phyloP scores from a whole-genome alignment of 2,888 invertebrate species.

The Meteorus colon region DNA sequence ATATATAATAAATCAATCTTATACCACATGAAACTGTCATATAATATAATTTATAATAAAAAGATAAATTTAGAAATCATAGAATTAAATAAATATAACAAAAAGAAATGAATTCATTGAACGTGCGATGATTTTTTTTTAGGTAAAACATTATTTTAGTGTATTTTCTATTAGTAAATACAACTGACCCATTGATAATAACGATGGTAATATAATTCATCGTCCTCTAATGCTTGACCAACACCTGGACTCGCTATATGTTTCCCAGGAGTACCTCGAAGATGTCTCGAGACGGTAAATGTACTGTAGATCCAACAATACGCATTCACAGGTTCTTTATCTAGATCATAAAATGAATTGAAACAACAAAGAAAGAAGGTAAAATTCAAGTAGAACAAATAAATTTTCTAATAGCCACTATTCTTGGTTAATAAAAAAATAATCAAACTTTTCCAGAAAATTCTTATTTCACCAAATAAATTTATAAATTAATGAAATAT shows the following conservation, averaged over 20 bases:
- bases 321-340: slow-evolving; percentile 80
- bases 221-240: slow-evolving; percentile 70
- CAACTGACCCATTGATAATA: slow-evolving; percentile 82
- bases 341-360: slow-evolving; percentile 51
- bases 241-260: slow-evolving; percentile 76
- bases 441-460: too few species aligned
- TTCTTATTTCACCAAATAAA: not conserved
- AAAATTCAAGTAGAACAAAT: not conserved
- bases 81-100: too few species aligned
- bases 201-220: slow-evolving; percentile 77
- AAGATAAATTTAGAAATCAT: too few species aligned
- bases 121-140: too few species aligned
- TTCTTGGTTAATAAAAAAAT: not conserved
- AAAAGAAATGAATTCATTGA: too few species aligned
- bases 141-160: too few species aligned
- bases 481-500: too few species aligned
- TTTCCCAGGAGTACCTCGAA: slow-evolving; percentile 74
- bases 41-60: too few species aligned
- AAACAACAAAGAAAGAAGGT: slow-evolving; percentile 8
- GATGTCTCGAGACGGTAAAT: slow-evolving; percentile 75
- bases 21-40: too few species aligned
- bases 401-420: not conserved
- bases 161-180: not conserved
- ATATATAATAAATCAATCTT: not conserved
- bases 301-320: slow-evolving; percentile 89